phyloP scores from a whole-genome alignment of 1,140 invertebrate genomes.

The Ptiloglossa arizonensis region DNA sequence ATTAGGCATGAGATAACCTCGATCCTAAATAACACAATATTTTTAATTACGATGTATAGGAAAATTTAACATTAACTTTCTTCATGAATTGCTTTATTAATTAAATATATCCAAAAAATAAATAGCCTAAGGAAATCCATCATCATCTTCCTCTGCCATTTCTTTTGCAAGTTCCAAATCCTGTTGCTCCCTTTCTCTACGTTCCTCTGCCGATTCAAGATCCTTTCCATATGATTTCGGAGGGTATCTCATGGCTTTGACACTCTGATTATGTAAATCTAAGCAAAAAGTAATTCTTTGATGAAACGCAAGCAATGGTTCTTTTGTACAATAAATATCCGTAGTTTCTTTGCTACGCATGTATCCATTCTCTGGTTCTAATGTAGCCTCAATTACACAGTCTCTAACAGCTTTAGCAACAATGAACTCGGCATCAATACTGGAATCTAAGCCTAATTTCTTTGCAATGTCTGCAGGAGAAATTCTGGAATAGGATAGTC shows the following conservation, averaged over 20 bases:
- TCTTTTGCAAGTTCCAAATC: slow-evolving; percentile 99
- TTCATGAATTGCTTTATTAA: slow-evolving; percentile 27
- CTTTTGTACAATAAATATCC: slow-evolving; percentile 98
- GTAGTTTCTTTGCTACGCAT: slow-evolving; percentile 98
- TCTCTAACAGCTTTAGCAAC: slow-evolving; percentile 99
- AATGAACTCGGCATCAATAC: slow-evolving; percentile 99
- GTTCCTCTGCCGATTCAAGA: slow-evolving; percentile 97
- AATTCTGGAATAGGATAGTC: slow-evolving; percentile 97
- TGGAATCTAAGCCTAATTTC: slow-evolving; percentile 96
- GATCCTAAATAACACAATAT: not conserved
- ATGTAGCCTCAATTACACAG: slow-evolving; percentile 98
- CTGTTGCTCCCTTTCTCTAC: slow-evolving; percentile 97
- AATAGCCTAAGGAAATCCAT: slow-evolving; percentile 88
- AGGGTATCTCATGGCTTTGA: slow-evolving; percentile 99
- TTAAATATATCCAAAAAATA: slow-evolving; percentile 1
- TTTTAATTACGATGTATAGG: slow-evolving; percentile 1
- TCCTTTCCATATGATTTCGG: slow-evolving; percentile 99
- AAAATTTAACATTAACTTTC: slow-evolving; percentile 2
- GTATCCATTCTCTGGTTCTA: slow-evolving; percentile 97
- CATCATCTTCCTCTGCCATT: slow-evolving; percentile 99
- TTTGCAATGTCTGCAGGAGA: slow-evolving; percentile 96
- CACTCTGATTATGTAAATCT: slow-evolving; percentile 98
- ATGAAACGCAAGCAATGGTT: slow-evolving; percentile 98
- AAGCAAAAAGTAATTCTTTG: slow-evolving; percentile 98
- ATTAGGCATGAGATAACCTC: too few relatives aligned